Evolutionary conservation across 1,140 invertebrate species (phyloP).

Genomic region (Triops cancriformis): DNA sequence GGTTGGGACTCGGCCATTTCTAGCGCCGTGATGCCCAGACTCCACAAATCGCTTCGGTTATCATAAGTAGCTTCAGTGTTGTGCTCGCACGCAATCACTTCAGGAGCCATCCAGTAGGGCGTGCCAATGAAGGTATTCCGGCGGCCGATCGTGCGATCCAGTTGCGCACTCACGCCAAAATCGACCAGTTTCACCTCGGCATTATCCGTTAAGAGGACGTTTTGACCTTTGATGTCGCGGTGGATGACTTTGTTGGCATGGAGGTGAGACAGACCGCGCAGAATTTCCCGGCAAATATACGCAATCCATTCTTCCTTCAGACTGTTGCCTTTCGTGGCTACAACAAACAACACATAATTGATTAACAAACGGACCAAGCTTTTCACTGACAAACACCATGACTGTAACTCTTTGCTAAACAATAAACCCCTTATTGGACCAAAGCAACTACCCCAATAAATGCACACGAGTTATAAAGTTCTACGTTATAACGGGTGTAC

Average conservation of each 20-base stretch:
- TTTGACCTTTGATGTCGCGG: conserved; percentile 99
- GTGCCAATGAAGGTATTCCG: conserved; percentile 99
- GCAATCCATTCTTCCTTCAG: conserved; percentile 99
- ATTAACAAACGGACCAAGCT: neutral
- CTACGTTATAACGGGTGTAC: too few species aligned
- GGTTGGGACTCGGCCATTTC: conserved; percentile 99
- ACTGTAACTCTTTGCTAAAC: too few species aligned
- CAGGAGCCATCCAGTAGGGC: conserved; percentile 95
- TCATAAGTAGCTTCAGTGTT: conserved; percentile 99
- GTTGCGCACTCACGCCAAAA: conserved; percentile 98
- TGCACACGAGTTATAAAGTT: too few species aligned
- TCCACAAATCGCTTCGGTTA: conserved; percentile 97
- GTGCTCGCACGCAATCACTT: conserved; percentile 99
- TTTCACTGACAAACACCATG: neutral
- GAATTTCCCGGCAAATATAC: conserved; percentile 95
- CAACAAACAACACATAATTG: conserved; percentile 31
- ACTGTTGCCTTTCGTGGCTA: conserved; percentile 88
- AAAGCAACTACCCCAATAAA: too few species aligned
- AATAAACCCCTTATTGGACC: too few species aligned
- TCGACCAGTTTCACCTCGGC: conserved; percentile 99
- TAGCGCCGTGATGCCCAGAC: conserved; percentile 93
- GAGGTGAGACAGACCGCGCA: conserved; percentile 91
- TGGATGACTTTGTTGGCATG: conserved; percentile 99
- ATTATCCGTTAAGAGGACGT: conserved; percentile 98
- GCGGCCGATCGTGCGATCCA: conserved; percentile 96